A percentile compares a stretch with the other conserved stretches of the same genome.
These are phyloP conservation scores for Caenorhabditis becei DNA, from an alignment of 2,888 invertebrate genomes.

Conservation along the genomic window DNA sequence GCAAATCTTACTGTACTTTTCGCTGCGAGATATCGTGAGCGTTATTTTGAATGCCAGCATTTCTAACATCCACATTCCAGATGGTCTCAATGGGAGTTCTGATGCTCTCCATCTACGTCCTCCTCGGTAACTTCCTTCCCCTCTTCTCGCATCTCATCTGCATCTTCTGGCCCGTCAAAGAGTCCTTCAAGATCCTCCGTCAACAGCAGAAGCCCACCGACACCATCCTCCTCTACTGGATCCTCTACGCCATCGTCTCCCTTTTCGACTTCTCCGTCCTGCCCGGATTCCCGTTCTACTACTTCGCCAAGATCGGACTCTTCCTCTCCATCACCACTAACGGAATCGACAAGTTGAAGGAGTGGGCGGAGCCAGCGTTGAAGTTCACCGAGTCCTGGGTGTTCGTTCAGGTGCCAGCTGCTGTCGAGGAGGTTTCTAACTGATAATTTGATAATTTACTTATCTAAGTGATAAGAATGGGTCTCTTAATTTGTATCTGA, in stretches of 20 bases:
- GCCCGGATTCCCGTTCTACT: conserved; percentile 30
- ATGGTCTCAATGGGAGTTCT: conserved; percentile 21
- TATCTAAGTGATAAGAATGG: background rate
- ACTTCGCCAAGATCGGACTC: conserved; percentile 35
- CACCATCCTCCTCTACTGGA: conserved; percentile 48
- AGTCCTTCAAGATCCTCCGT: conserved; percentile 32
- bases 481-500: background rate
- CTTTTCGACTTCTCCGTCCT: conserved; percentile 43
- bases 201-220: conserved; percentile 18
- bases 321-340: conserved; percentile 39
- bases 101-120: conserved; percentile 33
- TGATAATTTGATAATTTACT: no score
- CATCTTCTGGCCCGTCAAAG: conserved; percentile 37
- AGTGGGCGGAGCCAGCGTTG: conserved; percentile 48
- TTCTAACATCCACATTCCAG: conserved; percentile 2
- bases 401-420: background rate
- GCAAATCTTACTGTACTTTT: no score
- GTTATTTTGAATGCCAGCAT: no score
- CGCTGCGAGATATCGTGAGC: no score
- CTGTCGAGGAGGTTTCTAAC: background rate
- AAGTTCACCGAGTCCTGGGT: conserved; percentile 48
- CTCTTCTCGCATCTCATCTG: conserved; percentile 47
- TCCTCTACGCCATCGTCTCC: conserved; percentile 36
- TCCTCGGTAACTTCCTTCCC: conserved; percentile 43
- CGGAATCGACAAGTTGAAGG: conserved; percentile 32